Evolutionary conservation across 1,140 invertebrate species (phyloP), one percentile per base, ranked within the genome.

Genomic region (Wasmannia auropunctata): DNA sequence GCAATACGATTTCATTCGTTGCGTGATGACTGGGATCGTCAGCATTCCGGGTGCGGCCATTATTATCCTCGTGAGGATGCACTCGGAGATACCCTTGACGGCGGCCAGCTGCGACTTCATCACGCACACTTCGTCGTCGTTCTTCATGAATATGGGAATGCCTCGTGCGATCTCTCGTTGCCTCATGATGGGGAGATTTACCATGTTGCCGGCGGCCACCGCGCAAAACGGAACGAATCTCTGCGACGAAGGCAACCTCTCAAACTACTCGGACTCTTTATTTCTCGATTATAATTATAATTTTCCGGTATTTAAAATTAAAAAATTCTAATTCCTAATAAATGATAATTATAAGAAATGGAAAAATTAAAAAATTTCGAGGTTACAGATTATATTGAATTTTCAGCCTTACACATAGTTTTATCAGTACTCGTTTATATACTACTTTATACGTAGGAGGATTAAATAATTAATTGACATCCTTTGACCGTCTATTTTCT

Each of bases 161-260:
- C 96, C 96, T 25, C 94, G 91, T 46, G 92, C 54, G 25, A 97
- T 93, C 93, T 95, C 97, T 91, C 96, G 96, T 85, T 94, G 93
- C 43, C 96, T 91, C 96, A 97, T 97, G 60, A 97, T 88, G 7
- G 96, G 96, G 87, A 97, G 96, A 91, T 97, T 97, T 16, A 96
- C 95, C 87, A 95, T 95, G 88, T 97, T 96, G 19, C 96, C 96
- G 40, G 95, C 95, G 25, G 96, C 95, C 16, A 97, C 96, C 22
- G 96, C 96, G 40, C 94, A 95, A 92, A 97, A 96, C n/a, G 96
- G 96, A 54, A 96, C 96, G n/a, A 69, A 87, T 75, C 83, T 87
- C 90, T 92, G 10, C 11, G 22, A 19, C 0, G 28, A 49, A 43
- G 3, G 75, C 3, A 76, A 60, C 40, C 37, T 54, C 2, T 51